Percentiles rank a stretch among this genome's conserved stretches.
Evolutionary conservation across 2,888 invertebrate genomes (phyloP).

Genomic region (Pammene aurita): DNA sequence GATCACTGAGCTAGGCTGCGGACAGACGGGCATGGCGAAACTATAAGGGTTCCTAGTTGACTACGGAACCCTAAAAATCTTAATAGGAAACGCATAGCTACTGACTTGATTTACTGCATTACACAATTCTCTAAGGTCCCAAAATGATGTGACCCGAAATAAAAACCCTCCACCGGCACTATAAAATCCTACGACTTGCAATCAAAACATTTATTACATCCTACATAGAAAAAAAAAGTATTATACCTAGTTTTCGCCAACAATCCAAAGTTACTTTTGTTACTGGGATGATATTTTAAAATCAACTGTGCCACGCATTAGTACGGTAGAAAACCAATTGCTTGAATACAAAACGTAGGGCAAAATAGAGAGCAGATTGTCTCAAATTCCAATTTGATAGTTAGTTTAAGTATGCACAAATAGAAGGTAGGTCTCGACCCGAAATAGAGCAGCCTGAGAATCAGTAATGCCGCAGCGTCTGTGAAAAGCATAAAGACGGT

Average conservation of each 20-base stretch:
- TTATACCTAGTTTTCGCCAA: background rate
- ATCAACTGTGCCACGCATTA: background rate
- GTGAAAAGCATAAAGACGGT: background rate
- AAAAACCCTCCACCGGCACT: background rate
- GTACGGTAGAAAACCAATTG: background rate
- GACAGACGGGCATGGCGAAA: no score
- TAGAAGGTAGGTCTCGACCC: conserved; percentile 22
- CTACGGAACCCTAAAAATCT: no score
- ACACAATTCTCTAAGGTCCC: no score
- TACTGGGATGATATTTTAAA: background rate
- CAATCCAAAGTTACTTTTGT: background rate
- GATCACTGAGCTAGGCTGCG: no score
- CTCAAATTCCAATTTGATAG: conserved; percentile 24
- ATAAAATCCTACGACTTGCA: conserved; percentile 2
- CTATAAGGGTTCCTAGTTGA: no score
- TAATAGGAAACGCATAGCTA: no score
- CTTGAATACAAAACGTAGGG: background rate
- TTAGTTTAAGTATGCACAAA: conserved; percentile 29
- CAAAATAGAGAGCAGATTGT: background rate
- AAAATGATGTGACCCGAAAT: background rate
- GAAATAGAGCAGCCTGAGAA: conserved; percentile 12
- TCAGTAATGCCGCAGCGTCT: conserved; percentile 17
- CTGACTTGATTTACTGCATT: no score
- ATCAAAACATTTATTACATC: conserved; percentile 13
- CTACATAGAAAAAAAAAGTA: conserved; percentile 4